A percentile compares a stretch with the other conserved stretches of the same genome.
Evolutionary conservation across 2,797 vertebrate genomes (phyloP).

Genomic region (Phyllotis vaccarum): DNA sequence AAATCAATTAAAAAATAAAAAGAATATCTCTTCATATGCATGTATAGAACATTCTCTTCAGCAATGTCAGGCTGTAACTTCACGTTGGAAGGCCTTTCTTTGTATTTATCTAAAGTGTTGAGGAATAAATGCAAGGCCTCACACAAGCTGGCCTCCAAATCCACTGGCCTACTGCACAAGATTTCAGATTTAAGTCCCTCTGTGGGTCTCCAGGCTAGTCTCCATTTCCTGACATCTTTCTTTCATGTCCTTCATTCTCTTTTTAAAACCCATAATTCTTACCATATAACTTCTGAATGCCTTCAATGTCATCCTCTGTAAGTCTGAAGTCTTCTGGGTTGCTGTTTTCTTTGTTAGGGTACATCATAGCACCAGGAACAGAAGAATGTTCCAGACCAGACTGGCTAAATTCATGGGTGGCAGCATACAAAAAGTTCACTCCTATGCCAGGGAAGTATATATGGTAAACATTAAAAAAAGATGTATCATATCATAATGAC

Average conservation of each 20-base stretch:
- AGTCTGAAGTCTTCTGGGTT: conserved; percentile 80
- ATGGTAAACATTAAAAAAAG: not conserved
- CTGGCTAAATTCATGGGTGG: conserved; percentile 90
- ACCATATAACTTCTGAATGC: conserved; percentile 89
- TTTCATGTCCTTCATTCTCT: not conserved
- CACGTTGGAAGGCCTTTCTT: not conserved
- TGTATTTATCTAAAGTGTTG: not conserved
- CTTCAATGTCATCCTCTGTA: conserved; percentile 79
- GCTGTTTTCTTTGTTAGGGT: conserved; percentile 82
- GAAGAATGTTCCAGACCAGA: conserved; percentile 88
- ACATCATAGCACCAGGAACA: conserved; percentile 86
- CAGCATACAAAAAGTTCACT: conserved; percentile 86
- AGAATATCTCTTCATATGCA: not conserved
- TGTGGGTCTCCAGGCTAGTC: conserved; percentile 13
- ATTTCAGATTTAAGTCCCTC: not conserved
- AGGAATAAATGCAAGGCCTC: not conserved
- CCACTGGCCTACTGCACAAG: not conserved
- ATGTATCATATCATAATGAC: not conserved
- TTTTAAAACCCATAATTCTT: conserved; percentile 71
- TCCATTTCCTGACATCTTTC: not conserved
- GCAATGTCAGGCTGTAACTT: not conserved
- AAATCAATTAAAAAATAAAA: not conserved
- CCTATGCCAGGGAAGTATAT: conserved; percentile 75
- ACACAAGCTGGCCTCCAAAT: too few species aligned
- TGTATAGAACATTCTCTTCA: not conserved